Percentiles rank a stretch among this genome's conserved stretches.
Evolutionary conservation across 2,797 vertebrate species (phyloP).

Genomic region (Melanogrammus aeglefinus): DNA sequence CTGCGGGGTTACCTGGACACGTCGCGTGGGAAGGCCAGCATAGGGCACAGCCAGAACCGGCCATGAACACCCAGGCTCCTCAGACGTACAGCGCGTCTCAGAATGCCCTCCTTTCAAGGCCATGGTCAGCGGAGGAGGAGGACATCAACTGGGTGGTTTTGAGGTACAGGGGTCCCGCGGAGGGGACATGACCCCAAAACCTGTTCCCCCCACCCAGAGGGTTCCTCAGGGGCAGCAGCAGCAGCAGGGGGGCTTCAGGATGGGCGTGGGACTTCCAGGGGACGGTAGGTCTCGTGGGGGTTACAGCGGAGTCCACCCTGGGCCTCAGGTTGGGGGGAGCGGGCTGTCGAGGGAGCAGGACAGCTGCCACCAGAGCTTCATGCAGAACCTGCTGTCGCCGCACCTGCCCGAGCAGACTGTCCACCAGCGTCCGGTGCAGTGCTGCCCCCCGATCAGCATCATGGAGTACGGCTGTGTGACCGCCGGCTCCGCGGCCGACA

Average conservation of each 20-base stretch:
- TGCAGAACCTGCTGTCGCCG: conserved; percentile 92
- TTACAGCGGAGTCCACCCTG: conserved; percentile 82
- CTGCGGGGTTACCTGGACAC: conserved; percentile 90
- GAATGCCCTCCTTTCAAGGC: conserved; percentile 92
- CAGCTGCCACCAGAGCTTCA: conserved; percentile 93
- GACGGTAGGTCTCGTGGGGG: conserved; percentile 85
- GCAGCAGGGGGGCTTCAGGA: conserved; percentile 84
- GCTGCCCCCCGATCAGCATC: conserved; percentile 84
- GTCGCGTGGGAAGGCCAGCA: conserved; percentile 84
- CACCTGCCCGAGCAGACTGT: conserved; percentile 88
- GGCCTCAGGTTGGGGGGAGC: conserved; percentile 82
- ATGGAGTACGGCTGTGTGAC: conserved; percentile 90
- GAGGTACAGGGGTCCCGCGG: conserved; percentile 89
- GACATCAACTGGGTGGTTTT: conserved; percentile 80
- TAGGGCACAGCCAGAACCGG: conserved; percentile 85
- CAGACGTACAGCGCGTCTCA: conserved; percentile 83
- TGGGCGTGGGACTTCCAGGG: conserved; percentile 75
- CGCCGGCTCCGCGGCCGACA: conserved; percentile 83
- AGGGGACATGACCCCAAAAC: conserved; percentile 84
- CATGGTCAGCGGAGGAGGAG: conserved; percentile 71
- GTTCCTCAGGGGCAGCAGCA: conserved; percentile 76
- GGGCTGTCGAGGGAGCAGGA: conserved; percentile 83
- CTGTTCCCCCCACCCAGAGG: conserved; percentile 80
- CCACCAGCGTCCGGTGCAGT: conserved; percentile 86
- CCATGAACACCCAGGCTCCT: conserved; percentile 78